phyloP scores from a whole-genome alignment of 2,797 vertebrate species.

The Dipus sagitta region DNA sequence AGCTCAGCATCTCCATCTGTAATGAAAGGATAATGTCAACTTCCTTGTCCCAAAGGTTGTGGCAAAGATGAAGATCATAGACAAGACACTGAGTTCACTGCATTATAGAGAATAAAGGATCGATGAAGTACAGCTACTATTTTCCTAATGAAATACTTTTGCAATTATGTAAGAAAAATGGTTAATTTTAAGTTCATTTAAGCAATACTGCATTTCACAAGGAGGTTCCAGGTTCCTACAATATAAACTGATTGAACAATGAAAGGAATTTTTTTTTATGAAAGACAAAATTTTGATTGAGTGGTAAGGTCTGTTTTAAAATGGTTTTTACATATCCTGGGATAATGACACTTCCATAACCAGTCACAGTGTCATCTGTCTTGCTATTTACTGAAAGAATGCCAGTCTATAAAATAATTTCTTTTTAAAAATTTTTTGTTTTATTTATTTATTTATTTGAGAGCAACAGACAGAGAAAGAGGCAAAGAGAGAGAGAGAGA shows the following conservation, averaged over 20 bases:
- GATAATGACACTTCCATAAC: background rate
- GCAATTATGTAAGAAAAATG: constrained; percentile 39
- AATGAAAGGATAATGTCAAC: background rate
- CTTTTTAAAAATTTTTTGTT: no score
- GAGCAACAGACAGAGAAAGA: no score
- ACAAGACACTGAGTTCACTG: background rate
- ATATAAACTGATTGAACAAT: constrained; percentile 75
- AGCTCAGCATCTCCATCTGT: constrained; percentile 8
- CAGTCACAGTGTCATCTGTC: background rate
- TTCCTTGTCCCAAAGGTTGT: background rate
- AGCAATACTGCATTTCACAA: constrained; percentile 43
- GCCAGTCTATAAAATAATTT: background rate
- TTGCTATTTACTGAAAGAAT: background rate
- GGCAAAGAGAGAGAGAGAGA: no score
- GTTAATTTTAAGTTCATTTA: constrained; percentile 55
- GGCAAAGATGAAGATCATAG: background rate
- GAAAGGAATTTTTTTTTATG: constrained; percentile 24
- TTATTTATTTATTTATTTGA: no score
- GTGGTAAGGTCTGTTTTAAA: constrained; percentile 39
- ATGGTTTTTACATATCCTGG: constrained; percentile 26
- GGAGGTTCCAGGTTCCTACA: constrained; percentile 55
- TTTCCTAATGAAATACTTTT: constrained; percentile 49
- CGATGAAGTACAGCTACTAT: background rate
- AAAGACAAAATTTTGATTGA: constrained; percentile 60
- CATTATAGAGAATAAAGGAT: background rate